A percentile compares a stretch with the other conserved stretches of the same genome.
These are phyloP conservation scores for Apocrypta bakeri DNA, from an alignment of 1,140 invertebrate genomes.

Conservation along the genomic window DNA sequence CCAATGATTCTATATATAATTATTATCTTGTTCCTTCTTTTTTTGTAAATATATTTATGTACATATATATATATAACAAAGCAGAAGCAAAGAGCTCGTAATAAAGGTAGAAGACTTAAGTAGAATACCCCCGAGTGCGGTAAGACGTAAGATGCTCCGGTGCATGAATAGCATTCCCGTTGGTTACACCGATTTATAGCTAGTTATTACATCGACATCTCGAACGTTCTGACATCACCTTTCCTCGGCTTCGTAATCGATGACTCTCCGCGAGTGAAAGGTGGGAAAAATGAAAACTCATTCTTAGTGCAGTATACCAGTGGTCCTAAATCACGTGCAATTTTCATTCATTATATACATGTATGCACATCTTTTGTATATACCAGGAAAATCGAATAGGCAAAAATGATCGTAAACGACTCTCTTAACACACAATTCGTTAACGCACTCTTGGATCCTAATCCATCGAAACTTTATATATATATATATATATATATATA, in stretches of 20 bases:
- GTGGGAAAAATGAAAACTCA: neutral
- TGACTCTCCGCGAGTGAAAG: neutral
- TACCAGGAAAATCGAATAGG: neutral
- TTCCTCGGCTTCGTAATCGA: neutral
- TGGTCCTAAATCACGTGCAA: too few species aligned
- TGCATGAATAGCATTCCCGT: neutral
- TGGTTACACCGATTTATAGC: neutral
- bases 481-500: too few species aligned
- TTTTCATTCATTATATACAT: too few species aligned
- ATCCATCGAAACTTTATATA: too few species aligned
- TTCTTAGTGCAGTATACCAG: neutral
- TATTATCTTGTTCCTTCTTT: too few species aligned
- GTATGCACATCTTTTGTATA: too few species aligned
- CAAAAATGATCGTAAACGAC: neutral
- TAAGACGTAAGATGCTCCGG: neutral
- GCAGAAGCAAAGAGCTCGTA: too few species aligned
- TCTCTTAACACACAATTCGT: conserved; percentile 36
- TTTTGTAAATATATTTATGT: too few species aligned
- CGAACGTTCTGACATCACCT: neutral
- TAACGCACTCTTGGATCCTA: conserved; percentile 20
- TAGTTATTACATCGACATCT: neutral
- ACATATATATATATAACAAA: too few species aligned
- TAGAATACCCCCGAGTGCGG: neutral
- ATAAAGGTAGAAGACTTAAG: too few species aligned
- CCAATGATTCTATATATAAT: too few species aligned